Conservation (phyloP, 2,888 invertebrate genomes). For the Limnephilus marmoratus region DNA sequence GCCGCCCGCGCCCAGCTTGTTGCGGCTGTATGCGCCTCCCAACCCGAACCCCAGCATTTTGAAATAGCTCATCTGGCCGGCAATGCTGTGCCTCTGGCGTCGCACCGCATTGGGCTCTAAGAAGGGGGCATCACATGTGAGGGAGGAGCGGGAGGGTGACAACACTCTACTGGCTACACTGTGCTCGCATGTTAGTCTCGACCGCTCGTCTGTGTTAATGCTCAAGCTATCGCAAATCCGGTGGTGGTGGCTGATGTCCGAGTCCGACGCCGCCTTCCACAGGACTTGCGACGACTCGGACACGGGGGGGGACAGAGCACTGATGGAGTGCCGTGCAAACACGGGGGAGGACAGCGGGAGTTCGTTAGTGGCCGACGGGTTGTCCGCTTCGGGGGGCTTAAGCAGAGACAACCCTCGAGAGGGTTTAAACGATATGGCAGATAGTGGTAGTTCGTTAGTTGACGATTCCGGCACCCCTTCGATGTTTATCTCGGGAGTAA, state of each 20-base stretch:
- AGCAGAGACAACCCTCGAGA: constrained; percentile 71
- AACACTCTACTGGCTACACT: constrained; percentile 61
- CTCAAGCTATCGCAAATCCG: constrained; percentile 12
- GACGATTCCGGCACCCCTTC: constrained; percentile 77
- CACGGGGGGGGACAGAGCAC: neutral
- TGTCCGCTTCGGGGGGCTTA: constrained; percentile 72
- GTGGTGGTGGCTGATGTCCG: constrained; percentile 49
- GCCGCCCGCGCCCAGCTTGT: constrained; percentile 75
- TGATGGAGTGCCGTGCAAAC: constrained; percentile 64
- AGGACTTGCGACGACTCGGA: constrained; percentile 53
- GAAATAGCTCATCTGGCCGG: constrained; percentile 96
- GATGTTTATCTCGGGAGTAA: constrained; percentile 72
- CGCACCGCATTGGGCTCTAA: constrained; percentile 77
- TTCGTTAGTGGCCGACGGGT: constrained; percentile 73
- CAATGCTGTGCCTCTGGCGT: constrained; percentile 96
- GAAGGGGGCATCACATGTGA: constrained; percentile 65
- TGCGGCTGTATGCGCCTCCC: constrained; percentile 77
- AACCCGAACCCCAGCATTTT: constrained; percentile 90
- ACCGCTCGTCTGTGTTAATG: constrained; percentile 46
- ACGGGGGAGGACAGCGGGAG: constrained; percentile 70
- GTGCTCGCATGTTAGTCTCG: constrained; percentile 60
- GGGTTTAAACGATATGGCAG: constrained; percentile 77
- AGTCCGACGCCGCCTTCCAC: constrained; percentile 55
- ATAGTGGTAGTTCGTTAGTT: constrained; percentile 83
- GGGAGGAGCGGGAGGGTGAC: constrained; percentile 62